phyloP scores from a whole-genome alignment of 2,797 vertebrate species.

The Nothura maculosa region DNA sequence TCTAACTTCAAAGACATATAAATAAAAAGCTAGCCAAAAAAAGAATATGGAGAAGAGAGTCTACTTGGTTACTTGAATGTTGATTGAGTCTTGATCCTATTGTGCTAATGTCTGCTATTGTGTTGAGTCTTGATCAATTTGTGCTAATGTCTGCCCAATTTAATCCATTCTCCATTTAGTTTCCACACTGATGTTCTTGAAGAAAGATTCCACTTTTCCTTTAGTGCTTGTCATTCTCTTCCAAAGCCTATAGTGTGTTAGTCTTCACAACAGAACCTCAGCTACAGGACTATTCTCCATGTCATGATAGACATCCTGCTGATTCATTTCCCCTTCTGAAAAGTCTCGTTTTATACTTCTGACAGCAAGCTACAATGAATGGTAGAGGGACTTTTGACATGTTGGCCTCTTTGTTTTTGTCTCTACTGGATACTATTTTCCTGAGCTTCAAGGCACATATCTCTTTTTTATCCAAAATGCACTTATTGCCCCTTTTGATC shows the following conservation, averaged over 20 bases:
- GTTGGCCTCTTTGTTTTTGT: not conserved
- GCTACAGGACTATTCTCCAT: not conserved
- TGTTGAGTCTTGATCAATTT: not conserved
- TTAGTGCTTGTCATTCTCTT: not conserved
- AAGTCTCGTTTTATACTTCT: conserved; percentile 14
- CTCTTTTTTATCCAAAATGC: not conserved
- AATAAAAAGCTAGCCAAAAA: conserved; percentile 1
- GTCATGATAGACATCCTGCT: not conserved
- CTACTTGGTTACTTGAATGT: not conserved
- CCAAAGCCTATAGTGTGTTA: not conserved
- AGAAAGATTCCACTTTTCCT: not conserved
- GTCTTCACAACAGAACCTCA: not conserved
- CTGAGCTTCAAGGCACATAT: not conserved
- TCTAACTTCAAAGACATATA: not conserved
- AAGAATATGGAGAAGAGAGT: conserved; percentile 13
- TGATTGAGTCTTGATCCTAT: not conserved
- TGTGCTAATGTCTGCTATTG: not conserved
- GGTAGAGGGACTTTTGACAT: conserved; percentile 16
- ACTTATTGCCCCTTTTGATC: not conserved
- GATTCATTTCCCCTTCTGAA: not conserved
- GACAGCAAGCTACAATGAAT: not conserved
- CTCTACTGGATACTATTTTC: not conserved
- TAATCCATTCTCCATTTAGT: not conserved
- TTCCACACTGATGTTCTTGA: not conserved
- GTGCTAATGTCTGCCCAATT: not conserved